Conservation (phyloP, 1,140 invertebrate genomes). For the Drosophila kanapiae region DNA sequence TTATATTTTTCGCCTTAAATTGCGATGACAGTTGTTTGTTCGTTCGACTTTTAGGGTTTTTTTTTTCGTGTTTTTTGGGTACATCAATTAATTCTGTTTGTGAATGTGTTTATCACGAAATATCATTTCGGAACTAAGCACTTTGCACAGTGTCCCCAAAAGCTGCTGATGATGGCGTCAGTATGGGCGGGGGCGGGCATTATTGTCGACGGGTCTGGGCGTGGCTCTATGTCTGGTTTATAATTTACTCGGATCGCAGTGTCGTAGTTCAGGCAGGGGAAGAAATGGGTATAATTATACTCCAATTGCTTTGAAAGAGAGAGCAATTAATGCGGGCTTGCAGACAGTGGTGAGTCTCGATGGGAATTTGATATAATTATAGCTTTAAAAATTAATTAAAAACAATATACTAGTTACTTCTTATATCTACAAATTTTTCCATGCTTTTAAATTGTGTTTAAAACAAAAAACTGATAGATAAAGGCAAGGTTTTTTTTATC, state of each 20-base stretch:
- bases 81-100: slow-evolving; percentile 49
- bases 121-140: slow-evolving; percentile 31
- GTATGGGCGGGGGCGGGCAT: slow-evolving; percentile 16
- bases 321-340: slow-evolving; percentile 10
- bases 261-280: not conserved
- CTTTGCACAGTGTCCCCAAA: slow-evolving; percentile 15
- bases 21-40: slow-evolving; percentile 41
- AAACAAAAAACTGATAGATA: too few species aligned
- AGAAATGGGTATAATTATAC: slow-evolving; percentile 27
- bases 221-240: slow-evolving; percentile 23
- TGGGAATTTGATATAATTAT: too few species aligned
- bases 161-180: slow-evolving; percentile 10
- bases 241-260: slow-evolving; percentile 19
- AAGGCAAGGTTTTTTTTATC: not conserved
- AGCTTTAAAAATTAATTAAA: too few species aligned
- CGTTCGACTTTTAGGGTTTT: not conserved
- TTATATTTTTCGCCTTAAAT: slow-evolving; percentile 43
- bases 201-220: slow-evolving; percentile 15
- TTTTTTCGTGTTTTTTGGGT: slow-evolving; percentile 10
- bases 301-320: not conserved
- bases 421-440: not conserved
- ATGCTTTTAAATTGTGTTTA: not conserved
- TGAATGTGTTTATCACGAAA: slow-evolving; percentile 32
- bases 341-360: not conserved
- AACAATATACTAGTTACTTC: too few species aligned